phyloP scores from a whole-genome alignment of 2,888 invertebrate genomes.

The Archips xylosteana region DNA sequence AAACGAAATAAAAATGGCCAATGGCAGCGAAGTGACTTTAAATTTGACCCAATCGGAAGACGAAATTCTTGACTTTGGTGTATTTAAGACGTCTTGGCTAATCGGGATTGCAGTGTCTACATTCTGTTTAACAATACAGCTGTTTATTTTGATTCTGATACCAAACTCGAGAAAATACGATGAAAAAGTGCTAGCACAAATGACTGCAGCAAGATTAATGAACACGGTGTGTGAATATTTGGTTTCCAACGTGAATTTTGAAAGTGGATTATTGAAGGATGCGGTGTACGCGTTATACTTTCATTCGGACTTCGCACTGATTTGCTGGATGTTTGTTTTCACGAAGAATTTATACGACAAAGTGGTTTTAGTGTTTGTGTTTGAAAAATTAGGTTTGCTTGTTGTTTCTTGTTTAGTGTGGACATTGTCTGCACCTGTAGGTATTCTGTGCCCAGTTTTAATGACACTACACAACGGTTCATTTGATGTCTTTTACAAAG shows the following conservation, averaged over 20 bases:
- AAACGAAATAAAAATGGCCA: constrained; percentile 21
- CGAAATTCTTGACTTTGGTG: constrained; percentile 12
- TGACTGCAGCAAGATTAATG: constrained; percentile 62
- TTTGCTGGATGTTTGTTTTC: constrained; percentile 70
- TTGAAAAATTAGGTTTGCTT: constrained; percentile 52
- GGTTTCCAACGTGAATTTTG: constrained; percentile 42
- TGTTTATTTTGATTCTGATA: constrained; percentile 51
- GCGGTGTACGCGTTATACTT: constrained; percentile 53
- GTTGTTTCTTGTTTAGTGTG: constrained; percentile 55
- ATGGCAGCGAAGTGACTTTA: constrained; percentile 9
- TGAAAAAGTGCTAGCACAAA: constrained; percentile 63
- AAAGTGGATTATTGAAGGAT: constrained; percentile 39
- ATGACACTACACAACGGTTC: constrained; percentile 38
- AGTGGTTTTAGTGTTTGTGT: constrained; percentile 61
- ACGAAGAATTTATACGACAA: constrained; percentile 71
- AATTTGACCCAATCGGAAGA: constrained; percentile 28
- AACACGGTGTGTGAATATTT: constrained; percentile 59
- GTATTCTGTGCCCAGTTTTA: constrained; percentile 51
- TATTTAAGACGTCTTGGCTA: constrained; percentile 53
- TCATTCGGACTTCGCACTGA: constrained; percentile 61
- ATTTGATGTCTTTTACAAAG: constrained; percentile 51
- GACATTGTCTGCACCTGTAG: constrained; percentile 57
- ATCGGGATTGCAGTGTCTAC: constrained; percentile 58
- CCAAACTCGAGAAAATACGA: constrained; percentile 64
- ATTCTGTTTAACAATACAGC: constrained; percentile 56